These are phyloP conservation scores for Drosophila rhopaloa DNA, from an alignment of 1,140 invertebrate species.

Conservation along the genomic window DNA sequence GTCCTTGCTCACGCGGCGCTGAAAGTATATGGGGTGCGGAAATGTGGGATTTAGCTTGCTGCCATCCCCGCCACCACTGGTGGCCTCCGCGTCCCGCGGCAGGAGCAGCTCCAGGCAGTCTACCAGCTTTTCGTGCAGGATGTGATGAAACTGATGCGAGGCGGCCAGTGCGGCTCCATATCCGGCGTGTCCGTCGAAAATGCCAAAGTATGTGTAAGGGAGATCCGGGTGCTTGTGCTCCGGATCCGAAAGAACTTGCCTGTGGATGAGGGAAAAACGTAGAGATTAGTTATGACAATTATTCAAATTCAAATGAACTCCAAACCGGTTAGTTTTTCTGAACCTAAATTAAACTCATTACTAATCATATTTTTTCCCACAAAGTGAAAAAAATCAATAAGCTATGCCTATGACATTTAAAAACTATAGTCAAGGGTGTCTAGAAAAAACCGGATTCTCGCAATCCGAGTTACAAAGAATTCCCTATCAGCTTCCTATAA, in stretches of 20 bases:
- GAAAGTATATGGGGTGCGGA: slow-evolving; percentile 76
- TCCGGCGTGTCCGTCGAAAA: slow-evolving; percentile 96
- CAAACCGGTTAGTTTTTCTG: too few relatives aligned
- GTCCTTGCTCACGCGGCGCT: slow-evolving; percentile 85
- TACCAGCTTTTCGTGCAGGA: slow-evolving; percentile 88
- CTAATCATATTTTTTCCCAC: too few relatives aligned
- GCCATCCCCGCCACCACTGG: slow-evolving; percentile 15
- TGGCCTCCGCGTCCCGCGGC: slow-evolving; percentile 49
- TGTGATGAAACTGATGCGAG: slow-evolving; percentile 91
- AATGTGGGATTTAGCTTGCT: slow-evolving; percentile 55
- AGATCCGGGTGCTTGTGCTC: slow-evolving; percentile 84
- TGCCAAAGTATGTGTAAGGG: slow-evolving; percentile 91
- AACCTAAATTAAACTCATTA: too few relatives aligned
- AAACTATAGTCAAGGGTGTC: too few relatives aligned
- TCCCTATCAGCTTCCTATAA: too few relatives aligned
- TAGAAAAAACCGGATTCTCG: too few relatives aligned
- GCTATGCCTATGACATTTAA: too few relatives aligned
- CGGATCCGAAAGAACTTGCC: slow-evolving; percentile 84
- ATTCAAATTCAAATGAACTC: too few relatives aligned
- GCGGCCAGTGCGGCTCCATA: slow-evolving; percentile 92
- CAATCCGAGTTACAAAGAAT: too few relatives aligned
- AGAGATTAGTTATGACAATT: not conserved
- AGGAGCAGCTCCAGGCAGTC: slow-evolving; percentile 76
- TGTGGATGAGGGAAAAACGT: slow-evolving; percentile 10
- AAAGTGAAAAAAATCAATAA: too few relatives aligned